Evolutionary conservation across 2,888 invertebrate genomes (phyloP).

Genomic region (Schizaphis graminum): DNA sequence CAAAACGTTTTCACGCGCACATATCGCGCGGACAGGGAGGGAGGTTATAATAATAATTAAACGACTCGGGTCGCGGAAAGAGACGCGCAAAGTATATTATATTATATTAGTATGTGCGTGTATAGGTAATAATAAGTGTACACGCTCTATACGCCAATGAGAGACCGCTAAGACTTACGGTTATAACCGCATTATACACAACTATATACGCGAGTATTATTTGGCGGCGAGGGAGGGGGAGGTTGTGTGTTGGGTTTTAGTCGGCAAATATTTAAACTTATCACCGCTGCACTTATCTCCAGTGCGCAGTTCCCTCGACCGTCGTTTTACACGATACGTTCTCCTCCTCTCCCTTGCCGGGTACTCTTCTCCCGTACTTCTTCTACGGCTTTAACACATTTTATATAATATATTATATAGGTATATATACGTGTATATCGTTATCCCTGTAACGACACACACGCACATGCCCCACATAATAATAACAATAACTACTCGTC

Average conservation of each 20-base stretch:
- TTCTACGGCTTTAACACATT: background rate
- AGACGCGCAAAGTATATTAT: background rate
- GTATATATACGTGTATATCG: background rate
- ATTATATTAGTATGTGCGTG: background rate
- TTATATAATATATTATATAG: too few relatives aligned
- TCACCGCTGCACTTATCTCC: background rate
- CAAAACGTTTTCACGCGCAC: background rate
- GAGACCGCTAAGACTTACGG: background rate
- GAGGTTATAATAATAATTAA: conserved; percentile 2
- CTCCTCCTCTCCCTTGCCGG: background rate
- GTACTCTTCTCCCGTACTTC: background rate
- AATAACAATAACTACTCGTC: background rate
- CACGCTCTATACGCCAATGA: background rate
- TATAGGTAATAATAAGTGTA: background rate
- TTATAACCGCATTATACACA: background rate
- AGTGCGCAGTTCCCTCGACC: background rate
- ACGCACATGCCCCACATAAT: background rate
- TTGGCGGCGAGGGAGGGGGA: background rate
- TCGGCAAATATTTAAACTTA: conserved; percentile 12
- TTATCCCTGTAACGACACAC: background rate
- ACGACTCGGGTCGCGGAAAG: background rate
- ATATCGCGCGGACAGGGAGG: background rate
- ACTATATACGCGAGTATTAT: background rate
- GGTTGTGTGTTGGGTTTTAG: background rate
- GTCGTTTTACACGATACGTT: background rate